Percentiles rank a stretch among this genome's conserved stretches.
Conservation (phyloP, 2,888 invertebrate genomes). For the Hydroisotoma schaefferi region DNA sequence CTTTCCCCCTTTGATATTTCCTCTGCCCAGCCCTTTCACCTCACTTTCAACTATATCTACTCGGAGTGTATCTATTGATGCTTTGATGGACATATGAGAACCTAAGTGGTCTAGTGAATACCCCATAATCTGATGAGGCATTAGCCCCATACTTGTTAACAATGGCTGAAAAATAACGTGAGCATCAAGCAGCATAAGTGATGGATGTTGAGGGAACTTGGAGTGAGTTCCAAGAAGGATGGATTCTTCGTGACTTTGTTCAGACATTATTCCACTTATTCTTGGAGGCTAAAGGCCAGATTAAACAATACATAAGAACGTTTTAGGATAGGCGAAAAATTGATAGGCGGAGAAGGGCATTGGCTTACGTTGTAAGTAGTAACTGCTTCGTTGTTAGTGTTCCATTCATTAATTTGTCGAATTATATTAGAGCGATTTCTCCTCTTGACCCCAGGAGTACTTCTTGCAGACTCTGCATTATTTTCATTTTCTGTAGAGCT, state of each 20-base stretch:
- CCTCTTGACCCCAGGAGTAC: slow-evolving; percentile 40
- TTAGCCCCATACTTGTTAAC: slow-evolving; percentile 81
- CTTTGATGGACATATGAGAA: slow-evolving; percentile 76
- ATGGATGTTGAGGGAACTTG: slow-evolving; percentile 48
- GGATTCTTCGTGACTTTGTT: slow-evolving; percentile 48
- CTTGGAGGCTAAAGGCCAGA: slow-evolving; percentile 21
- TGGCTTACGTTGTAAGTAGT: slow-evolving; percentile 10
- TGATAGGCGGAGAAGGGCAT: neutral
- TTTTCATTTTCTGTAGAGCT: slow-evolving; percentile 28
- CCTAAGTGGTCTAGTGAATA: slow-evolving; percentile 78
- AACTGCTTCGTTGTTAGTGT: slow-evolving; percentile 39
- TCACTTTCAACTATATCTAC: slow-evolving; percentile 95
- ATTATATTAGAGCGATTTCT: slow-evolving; percentile 38
- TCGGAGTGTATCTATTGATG: slow-evolving; percentile 80
- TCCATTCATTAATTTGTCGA: slow-evolving; percentile 46
- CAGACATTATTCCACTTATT: slow-evolving; percentile 36
- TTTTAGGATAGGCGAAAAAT: neutral
- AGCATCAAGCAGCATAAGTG: slow-evolving; percentile 69
- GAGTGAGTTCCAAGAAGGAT: slow-evolving; percentile 46
- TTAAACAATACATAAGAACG: neutral
- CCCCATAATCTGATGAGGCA: slow-evolving; percentile 73
- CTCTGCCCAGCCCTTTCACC: slow-evolving; percentile 46
- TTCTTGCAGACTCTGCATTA: slow-evolving; percentile 35
- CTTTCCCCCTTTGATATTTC: slow-evolving; percentile 21
- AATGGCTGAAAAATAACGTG: slow-evolving; percentile 91